Percentiles rank a stretch among this genome's conserved stretches.
Evolutionary conservation across 2,888 invertebrate genomes (phyloP).

Genomic region (Villa cingulata): DNA sequence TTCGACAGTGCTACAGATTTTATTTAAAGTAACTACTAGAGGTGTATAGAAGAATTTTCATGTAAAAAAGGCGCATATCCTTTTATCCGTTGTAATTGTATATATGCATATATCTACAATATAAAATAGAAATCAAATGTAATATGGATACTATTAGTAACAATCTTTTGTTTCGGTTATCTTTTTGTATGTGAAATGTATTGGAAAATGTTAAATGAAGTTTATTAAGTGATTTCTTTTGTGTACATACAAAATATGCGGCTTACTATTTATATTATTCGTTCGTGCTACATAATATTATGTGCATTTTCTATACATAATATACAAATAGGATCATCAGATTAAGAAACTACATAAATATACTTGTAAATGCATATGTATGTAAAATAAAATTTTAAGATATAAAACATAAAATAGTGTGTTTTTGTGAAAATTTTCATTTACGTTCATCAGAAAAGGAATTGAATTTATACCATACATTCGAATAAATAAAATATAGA

Average conservation of each 20-base stretch:
- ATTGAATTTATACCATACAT: too few species aligned
- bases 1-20: too few species aligned
- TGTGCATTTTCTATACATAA: too few species aligned
- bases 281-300: too few species aligned
- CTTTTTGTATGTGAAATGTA: background rate
- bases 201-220: conserved; percentile 1
- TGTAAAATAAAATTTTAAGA: too few species aligned
- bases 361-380: too few species aligned
- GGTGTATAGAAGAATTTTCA: background rate
- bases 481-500: background rate
- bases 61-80: background rate
- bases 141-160: background rate
- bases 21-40: too few species aligned
- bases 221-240: background rate
- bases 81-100: too few species aligned
- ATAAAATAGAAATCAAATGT: background rate
- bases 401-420: too few species aligned
- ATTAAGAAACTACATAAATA: background rate
- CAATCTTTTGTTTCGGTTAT: background rate
- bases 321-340: background rate
- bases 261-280: background rate
- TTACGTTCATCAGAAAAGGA: too few species aligned
- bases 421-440: too few species aligned
- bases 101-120: too few species aligned
- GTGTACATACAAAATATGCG: background rate